Conservation (phyloP, 2,797 vertebrate species). For the Crypturellus tataupa region DNA sequence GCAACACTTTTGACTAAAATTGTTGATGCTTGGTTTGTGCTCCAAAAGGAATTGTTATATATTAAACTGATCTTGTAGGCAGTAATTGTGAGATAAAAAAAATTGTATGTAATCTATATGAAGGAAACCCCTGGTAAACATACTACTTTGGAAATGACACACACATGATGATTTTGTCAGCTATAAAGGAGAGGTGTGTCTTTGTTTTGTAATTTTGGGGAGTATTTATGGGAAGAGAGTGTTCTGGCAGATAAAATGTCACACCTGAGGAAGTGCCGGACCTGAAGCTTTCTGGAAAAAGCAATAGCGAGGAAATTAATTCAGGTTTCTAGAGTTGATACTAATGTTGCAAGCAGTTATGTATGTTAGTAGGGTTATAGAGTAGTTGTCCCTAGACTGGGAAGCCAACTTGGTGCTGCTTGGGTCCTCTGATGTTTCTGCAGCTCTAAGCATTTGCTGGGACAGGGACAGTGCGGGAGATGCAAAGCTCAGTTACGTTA, state of each 20-base stretch:
- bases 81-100: not conserved
- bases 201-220: not conserved
- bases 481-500: not conserved
- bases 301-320: fast-evolving
- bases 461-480: not conserved
- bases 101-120: too few relatives aligned
- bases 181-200: not conserved
- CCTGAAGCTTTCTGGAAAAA: not conserved
- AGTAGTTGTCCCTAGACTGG: not conserved
- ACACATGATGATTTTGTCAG: not conserved
- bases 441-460: not conserved
- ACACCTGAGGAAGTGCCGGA: too few relatives aligned
- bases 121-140: fast-evolving
- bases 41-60: not conserved
- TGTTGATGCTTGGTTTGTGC: fast-evolving
- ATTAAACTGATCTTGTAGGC: not conserved
- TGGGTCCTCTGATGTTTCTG: not conserved
- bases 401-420: not conserved
- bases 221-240: not conserved
- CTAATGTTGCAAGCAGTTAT: fast-evolving
- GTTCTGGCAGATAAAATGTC: not conserved
- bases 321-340: not conserved
- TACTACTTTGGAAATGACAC: fast-evolving
- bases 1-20: not conserved
- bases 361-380: fast-evolving